These are phyloP conservation scores for Agrotis ipsilon DNA, from an alignment of 2,888 invertebrate genomes.

Conservation along the genomic window DNA sequence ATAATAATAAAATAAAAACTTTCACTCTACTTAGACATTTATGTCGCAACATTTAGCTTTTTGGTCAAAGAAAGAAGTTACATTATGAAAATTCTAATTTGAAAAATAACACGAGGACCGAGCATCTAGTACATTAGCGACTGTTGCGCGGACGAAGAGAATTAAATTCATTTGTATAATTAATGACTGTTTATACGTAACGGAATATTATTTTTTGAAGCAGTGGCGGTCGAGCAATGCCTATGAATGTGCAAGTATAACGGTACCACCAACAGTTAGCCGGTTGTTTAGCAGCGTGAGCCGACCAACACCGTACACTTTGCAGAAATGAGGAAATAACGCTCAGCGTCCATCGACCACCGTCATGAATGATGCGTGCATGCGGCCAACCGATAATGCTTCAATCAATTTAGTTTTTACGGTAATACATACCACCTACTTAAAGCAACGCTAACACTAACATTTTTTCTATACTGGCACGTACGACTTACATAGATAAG, in stretches of 20 bases:
- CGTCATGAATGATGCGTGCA: conserved; percentile 61
- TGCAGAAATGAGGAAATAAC: conserved; percentile 81
- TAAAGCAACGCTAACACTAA: conserved; percentile 3
- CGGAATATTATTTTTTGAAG: conserved; percentile 56
- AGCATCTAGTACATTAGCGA: conserved; percentile 21
- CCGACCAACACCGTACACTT: conserved; percentile 72
- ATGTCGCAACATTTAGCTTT: conserved; percentile 48
- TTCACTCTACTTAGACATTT: conserved; percentile 72
- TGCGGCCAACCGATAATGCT: conserved; percentile 67
- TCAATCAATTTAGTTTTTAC: conserved; percentile 61
- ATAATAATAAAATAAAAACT: conserved; percentile 73
- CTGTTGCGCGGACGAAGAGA: conserved; percentile 23
- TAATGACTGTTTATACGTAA: conserved; percentile 59
- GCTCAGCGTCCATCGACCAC: conserved; percentile 59
- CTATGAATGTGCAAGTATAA: conserved; percentile 70
- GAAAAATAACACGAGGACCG: conserved; percentile 30
- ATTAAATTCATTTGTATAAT: conserved; percentile 57
- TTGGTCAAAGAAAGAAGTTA: conserved; percentile 34
- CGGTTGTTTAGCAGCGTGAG: conserved; percentile 72
- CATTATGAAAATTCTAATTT: conserved; percentile 42
- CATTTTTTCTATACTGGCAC: conserved; percentile 21
- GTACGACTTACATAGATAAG: conserved; percentile 10
- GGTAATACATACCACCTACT: conserved; percentile 39
- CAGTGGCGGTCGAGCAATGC: conserved; percentile 43
- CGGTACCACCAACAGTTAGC: conserved; percentile 77